Evolutionary conservation across 2,888 invertebrate species (phyloP).

Genomic region (Tetragonula carbonaria): DNA sequence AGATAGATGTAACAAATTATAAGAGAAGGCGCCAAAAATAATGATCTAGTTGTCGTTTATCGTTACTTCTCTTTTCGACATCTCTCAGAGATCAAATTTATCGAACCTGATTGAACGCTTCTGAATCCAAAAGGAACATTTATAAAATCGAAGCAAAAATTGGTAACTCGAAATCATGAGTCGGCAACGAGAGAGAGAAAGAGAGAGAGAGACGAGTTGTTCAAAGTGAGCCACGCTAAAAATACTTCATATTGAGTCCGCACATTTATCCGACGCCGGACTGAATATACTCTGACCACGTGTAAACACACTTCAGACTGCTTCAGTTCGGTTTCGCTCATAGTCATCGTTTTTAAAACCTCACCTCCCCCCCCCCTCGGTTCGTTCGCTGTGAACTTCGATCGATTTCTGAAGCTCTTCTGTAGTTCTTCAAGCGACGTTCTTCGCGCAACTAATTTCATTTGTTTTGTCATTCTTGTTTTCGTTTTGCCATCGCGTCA

Average conservation of each 20-base stretch:
- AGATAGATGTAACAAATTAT: neutral
- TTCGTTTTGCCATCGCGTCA: too few relatives aligned
- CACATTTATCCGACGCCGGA: slow-evolving; percentile 50
- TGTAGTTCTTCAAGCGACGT: neutral
- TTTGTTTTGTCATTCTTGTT: too few relatives aligned
- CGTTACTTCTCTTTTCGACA: too few relatives aligned
- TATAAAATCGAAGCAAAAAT: neutral
- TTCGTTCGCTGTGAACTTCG: neutral
- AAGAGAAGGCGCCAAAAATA: neutral
- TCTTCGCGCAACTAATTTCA: neutral
- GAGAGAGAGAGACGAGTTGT: slow-evolving; percentile 27
- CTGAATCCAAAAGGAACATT: neutral
- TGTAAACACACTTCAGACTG: slow-evolving; percentile 45
- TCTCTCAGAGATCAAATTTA: neutral
- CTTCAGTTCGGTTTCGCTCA: slow-evolving; percentile 24
- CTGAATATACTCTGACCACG: slow-evolving; percentile 54
- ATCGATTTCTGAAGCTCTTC: neutral
- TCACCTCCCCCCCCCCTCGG: too few relatives aligned
- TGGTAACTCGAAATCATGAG: slow-evolving; percentile 34
- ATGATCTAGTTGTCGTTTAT: neutral
- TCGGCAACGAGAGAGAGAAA: neutral
- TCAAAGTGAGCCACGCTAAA: slow-evolving; percentile 44
- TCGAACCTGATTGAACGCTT: neutral
- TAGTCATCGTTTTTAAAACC: slow-evolving; percentile 33
- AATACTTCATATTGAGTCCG: slow-evolving; percentile 61